Base-by-base conservation (phyloP, 2,888 invertebrate genomes). In the Philhelius pedissequus region DNA sequence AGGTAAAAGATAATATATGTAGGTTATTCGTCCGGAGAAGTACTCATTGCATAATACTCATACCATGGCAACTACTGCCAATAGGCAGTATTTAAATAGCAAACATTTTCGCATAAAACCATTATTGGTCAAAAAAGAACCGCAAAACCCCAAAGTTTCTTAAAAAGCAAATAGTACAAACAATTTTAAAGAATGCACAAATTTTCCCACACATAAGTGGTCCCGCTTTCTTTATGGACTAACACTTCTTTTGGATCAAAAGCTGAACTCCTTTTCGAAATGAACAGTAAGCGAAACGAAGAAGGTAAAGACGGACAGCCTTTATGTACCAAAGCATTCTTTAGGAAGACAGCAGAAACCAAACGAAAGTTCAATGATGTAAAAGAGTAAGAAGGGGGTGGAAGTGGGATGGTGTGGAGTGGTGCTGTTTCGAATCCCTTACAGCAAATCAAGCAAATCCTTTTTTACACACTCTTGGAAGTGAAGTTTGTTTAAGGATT, bases 381-480 rank as follows among this genome's bases (percentile, higher is more conserved):
- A 6, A 38, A 22, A 18, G 30, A 20, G 22, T 15, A 35, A 20
- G 20, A 56, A 62, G 58, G 66, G 43, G 74, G 68, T 80, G 80
- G 38, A 45, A 56, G 50, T 50, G 32, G 58, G n/a, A n/a, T n/a
- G n/a, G n/a, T n/a, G 52, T 60, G 43, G 66, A 69, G 79, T 52
- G 74, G 48, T 76, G 80, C 75, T 84, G 70, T 80, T 84, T 84
- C 80, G 84, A 84, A 84, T 84, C 84, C 84, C 80, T 80, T 84
- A 84, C 84, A 84, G 84, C 84, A 84, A 84, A 84, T 84, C 84
- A 84, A 84, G 84, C 84, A 84, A 84, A 84, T 84, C 84, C 84
- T 80, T 80, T 84, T 84, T 84, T 84, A 84, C 84, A 84, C 84
- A 84, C 84, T 84, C 80, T 84, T 76, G 60, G 75, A 80, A 84